These are phyloP conservation scores for Morus bassanus DNA, from an alignment of 2,797 vertebrate genomes.

Conservation along the genomic window DNA sequence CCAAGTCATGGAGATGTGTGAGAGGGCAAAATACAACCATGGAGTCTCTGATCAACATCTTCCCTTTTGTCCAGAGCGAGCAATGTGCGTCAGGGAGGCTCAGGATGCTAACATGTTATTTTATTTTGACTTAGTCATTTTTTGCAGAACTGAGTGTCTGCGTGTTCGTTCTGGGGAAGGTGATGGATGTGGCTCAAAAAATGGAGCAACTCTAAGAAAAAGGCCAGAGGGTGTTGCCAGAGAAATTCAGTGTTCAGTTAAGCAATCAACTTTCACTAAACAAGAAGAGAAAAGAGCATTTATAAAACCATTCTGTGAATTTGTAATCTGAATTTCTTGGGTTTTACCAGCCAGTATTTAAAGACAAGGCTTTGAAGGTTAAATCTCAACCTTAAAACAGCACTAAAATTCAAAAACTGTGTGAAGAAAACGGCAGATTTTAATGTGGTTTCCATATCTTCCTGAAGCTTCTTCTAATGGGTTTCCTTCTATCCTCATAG, in stretches of 20 bases:
- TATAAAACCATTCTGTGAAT: background rate
- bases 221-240: background rate
- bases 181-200: background rate
- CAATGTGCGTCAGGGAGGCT: rapidly evolving
- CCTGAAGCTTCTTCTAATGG: background rate
- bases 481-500: background rate
- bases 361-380: background rate
- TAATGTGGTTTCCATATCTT: background rate
- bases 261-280: background rate
- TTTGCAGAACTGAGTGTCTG: background rate
- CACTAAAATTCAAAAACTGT: background rate
- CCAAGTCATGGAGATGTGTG: background rate
- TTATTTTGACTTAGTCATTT: background rate
- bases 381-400: background rate
- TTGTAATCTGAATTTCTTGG: background rate
- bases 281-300: background rate
- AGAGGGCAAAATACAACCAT: background rate
- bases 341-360: background rate
- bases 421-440: background rate
- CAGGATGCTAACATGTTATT: background rate
- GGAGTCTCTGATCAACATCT: background rate
- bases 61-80: background rate
- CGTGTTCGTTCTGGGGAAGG: background rate
- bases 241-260: background rate
- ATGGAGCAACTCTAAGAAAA: background rate